Evolutionary conservation across 2,113 vertebrate genomes (phyloP).

Genomic region (Lagopus muta): DNA sequence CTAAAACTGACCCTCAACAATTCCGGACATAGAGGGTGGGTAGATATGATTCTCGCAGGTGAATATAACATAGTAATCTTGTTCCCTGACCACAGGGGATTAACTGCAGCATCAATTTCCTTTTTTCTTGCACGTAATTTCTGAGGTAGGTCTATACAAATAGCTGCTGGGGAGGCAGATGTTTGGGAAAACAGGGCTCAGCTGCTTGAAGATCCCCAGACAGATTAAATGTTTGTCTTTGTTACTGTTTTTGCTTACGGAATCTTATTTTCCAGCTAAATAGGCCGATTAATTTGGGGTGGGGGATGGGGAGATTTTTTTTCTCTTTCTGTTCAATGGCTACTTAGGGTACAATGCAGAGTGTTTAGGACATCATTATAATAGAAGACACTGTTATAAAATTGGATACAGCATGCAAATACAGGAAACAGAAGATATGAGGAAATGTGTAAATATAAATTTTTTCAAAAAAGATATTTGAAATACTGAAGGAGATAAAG

Average conservation of each 20-base stretch:
- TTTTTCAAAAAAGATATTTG: background rate
- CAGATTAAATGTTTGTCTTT: background rate
- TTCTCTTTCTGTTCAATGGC: background rate
- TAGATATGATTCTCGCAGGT: background rate
- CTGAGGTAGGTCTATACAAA: background rate
- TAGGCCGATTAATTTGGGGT: background rate
- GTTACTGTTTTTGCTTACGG: background rate
- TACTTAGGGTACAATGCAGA: background rate
- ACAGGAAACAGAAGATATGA: background rate
- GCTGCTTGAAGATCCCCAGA: background rate
- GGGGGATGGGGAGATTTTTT: background rate
- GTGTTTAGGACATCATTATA: background rate
- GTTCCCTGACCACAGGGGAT: background rate
- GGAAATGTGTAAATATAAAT: background rate
- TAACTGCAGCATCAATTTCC: background rate
- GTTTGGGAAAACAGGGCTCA: background rate
- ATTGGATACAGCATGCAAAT: background rate
- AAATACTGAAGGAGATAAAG: background rate
- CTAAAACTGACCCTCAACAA: background rate
- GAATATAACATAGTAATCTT: background rate
- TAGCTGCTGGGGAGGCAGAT: background rate
- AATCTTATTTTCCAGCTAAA: background rate
- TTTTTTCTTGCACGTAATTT: background rate
- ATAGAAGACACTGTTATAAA: background rate
- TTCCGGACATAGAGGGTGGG: background rate